A percentile compares a stretch with the other conserved stretches of the same genome.
Conservation (phyloP, 2,797 vertebrate genomes). For the Dromococcyx pavoninus region DNA sequence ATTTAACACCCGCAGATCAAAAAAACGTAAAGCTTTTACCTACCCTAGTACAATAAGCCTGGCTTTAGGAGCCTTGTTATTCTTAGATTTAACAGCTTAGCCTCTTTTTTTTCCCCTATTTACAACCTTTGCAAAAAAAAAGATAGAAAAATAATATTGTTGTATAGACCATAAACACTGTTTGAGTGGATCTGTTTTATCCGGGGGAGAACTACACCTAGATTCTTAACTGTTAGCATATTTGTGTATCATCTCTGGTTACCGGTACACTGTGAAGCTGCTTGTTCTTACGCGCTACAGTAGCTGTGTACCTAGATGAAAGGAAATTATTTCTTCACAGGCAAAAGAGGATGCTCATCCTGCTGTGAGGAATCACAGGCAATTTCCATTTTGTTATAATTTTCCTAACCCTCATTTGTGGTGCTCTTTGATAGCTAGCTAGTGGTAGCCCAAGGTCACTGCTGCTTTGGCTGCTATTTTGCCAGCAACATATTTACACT, state of each 20-base stretch:
- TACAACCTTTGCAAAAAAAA: constrained; percentile 68
- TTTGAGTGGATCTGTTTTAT: constrained; percentile 52
- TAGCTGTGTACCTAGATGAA: not conserved
- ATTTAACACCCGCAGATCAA: constrained; percentile 68
- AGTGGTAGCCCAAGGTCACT: constrained; percentile 29
- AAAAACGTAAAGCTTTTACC: constrained; percentile 65
- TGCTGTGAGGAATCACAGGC: not conserved
- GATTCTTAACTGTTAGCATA: constrained; percentile 2
- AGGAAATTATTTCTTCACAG: constrained; percentile 48
- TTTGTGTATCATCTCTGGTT: not conserved
- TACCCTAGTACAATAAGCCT: constrained; percentile 64
- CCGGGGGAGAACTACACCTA: not conserved
- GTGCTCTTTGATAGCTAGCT: not conserved
- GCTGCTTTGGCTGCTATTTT: constrained; percentile 40
- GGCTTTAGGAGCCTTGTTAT: constrained; percentile 69
- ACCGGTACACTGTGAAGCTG: not conserved
- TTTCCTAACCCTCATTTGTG: not conserved
- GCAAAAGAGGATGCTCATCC: constrained; percentile 54
- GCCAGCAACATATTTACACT: not conserved
- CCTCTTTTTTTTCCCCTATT: constrained; percentile 63
- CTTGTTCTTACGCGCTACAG: not conserved
- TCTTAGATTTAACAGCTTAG: constrained; percentile 68
- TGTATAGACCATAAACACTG: constrained; percentile 58
- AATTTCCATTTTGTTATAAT: constrained; percentile 37
- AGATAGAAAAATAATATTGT: constrained; percentile 67